Evolutionary conservation across 1,140 invertebrate genomes (phyloP).

Genomic region (Nixonia krombeini): DNA sequence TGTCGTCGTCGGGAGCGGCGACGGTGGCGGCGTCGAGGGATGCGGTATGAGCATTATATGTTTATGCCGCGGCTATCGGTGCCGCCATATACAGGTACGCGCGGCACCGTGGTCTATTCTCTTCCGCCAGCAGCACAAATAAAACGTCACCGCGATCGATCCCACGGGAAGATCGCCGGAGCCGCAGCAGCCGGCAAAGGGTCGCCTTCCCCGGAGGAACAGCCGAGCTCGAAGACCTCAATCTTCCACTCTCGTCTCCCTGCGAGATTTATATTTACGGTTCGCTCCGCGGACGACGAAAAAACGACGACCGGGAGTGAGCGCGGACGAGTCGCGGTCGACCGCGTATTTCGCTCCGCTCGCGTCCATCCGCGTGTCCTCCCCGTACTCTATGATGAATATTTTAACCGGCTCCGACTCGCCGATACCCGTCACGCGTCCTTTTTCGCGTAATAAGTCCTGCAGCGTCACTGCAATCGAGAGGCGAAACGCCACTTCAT

Average conservation of each 20-base stretch:
- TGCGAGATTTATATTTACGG: slow-evolving; percentile 47
- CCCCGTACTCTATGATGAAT: neutral
- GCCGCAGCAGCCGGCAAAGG: slow-evolving; percentile 40
- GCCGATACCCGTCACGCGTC: no score
- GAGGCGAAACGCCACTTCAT: no score
- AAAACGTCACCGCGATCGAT: slow-evolving; percentile 42
- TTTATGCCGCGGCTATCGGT: slow-evolving; percentile 9
- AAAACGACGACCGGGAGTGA: slow-evolving; percentile 20
- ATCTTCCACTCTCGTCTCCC: slow-evolving; percentile 22
- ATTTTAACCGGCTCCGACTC: no score
- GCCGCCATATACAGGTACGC: slow-evolving; percentile 9
- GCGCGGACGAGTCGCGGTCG: neutral
- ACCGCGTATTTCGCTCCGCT: neutral
- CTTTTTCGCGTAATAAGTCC: no score
- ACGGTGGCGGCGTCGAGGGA: no score
- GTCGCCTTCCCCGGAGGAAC: slow-evolving; percentile 27
- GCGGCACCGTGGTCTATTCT: slow-evolving; percentile 17
- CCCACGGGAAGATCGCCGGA: slow-evolving; percentile 25
- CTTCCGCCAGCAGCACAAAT: slow-evolving; percentile 37
- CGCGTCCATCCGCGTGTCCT: neutral
- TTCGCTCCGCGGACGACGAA: slow-evolving; percentile 26
- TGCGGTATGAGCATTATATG: slow-evolving; percentile 29
- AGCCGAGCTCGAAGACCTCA: slow-evolving; percentile 19
- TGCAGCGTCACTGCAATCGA: no score
- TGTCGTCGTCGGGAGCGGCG: slow-evolving; percentile 5